Evolutionary conservation across 2,113 vertebrate species (phyloP), one percentile per base, ranked within the genome.

Genomic region (Sardina pilchardus): DNA sequence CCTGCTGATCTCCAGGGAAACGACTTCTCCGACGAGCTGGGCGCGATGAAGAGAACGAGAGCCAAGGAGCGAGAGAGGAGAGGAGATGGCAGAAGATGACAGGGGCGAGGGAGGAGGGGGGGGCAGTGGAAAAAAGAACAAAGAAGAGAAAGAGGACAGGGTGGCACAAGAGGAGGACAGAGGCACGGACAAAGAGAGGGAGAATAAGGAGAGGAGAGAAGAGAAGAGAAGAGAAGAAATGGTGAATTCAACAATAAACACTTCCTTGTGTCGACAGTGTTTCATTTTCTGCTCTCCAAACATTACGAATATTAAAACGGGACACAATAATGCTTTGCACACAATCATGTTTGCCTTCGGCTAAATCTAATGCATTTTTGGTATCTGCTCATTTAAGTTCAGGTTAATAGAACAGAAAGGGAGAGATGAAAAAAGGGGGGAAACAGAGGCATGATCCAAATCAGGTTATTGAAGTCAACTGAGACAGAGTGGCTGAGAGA

Each of bases 1-100:
- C 98, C 98, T 97, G 97, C 93, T 45, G 97, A 95, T 96, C 97
- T 97, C 98, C 98, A 99, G 90, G 97, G 97, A 94, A 98, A 98
- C 84, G 98, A 99, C 94, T 99, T 99, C 95, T 99, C 98, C 87
- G 98, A 99, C 82, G 98, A 99, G 94, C 97, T 99, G 93, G 10
- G 89, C 7, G 8, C n/a, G 59, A 67, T 67, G 59, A 24, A 9
- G 24, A 67, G 59, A 67, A 26, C 24, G 9, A 30, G 59, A 67
- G 59, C 26, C 59, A 30, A 67, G n/a, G 59, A 59, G 53, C 12
- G 91, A 88, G 92, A 92, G 92, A 87, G 56, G 91, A 91, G 26
- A 24, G 30, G 93, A 89, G 88, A 53, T 30, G 26, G 59, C 59
- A 67, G 59, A 26, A 67, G 59, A 67, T n/a, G 59, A 67, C 24